Evolutionary conservation across 1,140 invertebrate species (phyloP), one percentile per base, ranked within the genome.

Genomic region (Ceratitis capitata): DNA sequence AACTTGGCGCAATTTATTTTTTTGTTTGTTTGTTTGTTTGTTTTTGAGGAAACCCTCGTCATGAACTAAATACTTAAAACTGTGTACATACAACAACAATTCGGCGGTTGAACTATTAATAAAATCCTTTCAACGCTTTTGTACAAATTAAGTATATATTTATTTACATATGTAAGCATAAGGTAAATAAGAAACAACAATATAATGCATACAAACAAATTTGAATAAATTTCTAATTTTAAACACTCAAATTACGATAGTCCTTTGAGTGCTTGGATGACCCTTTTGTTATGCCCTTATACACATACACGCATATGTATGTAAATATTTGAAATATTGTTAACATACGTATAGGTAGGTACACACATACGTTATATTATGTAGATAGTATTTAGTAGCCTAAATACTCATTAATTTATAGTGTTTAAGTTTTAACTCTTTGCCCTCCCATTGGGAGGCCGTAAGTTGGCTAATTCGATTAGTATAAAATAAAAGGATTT

Each of bases 1-100:
- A 61, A 61, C 58, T 61, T 61, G 58, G 58, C 58, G 58, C 58
- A 61, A n/a, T 10, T 61, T 61, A 61, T 61, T 61, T 32, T 23
- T 61, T 61, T 32, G 58, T 14, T 29, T 23, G n/a, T n/a, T n/a
- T n/a, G n/a, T n/a, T n/a, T n/a, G n/a, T n/a, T n/a, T n/a, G n/a
- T n/a, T n/a, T n/a, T n/a, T n/a, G n/a, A n/a, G n/a, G n/a, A 56
- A 56, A 23, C 23, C 51, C 51, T 56, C 23, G 51, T 23, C 23
- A 7, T 56, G n/a, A 1, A 29, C 58, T 3, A 61, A n/a, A 61
- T 23, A 29, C 9, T 29, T 12, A 5, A 9, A 47, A 47, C 7
- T 9, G 45, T 26, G 2, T 3, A 10, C 23, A 29, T 23, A 4
- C 51, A 19, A 4, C 19, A 16, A 53, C 26, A 26, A 1, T 16